Base-by-base conservation (phyloP, 23 tunicate genomes). In the Aplidium turbinatum region DNA sequence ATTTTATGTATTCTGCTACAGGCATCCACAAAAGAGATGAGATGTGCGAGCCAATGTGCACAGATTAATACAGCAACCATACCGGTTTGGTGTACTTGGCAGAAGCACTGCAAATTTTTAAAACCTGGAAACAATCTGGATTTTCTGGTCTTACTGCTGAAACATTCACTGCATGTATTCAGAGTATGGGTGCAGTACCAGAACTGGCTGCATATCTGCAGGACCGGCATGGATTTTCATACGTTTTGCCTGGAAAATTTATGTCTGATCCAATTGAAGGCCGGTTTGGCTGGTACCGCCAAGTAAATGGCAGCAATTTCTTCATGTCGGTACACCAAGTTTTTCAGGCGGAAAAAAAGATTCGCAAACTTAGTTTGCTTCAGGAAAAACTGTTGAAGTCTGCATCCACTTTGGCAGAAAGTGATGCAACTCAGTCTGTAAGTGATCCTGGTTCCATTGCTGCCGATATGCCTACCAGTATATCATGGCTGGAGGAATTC, bases 231-330 rank as follows among this genome's bases (percentile, higher is more conserved):
- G 72, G 52, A 5, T 66, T 66, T 66, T 33, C 26, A 7, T 66
- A 36, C 21, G 72, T 36, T 31, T 24, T 66, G 16, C 26, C 72
- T 35, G 72, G 72, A 66, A 66, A 38, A 9, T 28, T 66, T 32
- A 38, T 66, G 52, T 66, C 72, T n/a, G 72, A 66, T 24, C 51
- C 52, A 4, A 22, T 66, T 5, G 51, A 66, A 66, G 72, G 72
- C 20, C 72, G 72, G 9, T 66, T 66, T 22, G 72, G 72, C 16
- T 66, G 72, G 72, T 66, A 66, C 52, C 52, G 51, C 9, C 72
- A 66, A 22, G 30, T 33, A 22, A 38, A 38, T 66, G 72, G 72
- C 24, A 51, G 72, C 21, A 66, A 66, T 24, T 66, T 66, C 38
- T 66, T 38, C 5, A 24, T 66, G 7, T 66, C 72, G 30, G 25